phyloP scores from a whole-genome alignment of 2,888 invertebrate genomes.

The Brachylomia viminalis region DNA sequence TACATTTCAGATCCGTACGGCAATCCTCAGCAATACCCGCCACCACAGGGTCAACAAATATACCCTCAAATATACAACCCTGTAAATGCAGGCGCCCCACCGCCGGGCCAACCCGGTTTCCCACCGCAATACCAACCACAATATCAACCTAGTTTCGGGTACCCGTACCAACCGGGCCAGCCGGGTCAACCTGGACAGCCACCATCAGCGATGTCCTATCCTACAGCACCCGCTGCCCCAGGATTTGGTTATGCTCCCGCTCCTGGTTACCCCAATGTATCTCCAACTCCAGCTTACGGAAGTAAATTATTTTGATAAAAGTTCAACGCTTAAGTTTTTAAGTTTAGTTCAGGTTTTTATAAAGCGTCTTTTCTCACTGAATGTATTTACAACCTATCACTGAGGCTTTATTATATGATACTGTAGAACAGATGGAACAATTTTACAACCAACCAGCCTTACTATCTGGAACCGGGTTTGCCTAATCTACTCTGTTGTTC shows the following conservation, averaged over 20 bases:
- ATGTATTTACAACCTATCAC: not conserved
- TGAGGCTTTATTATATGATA: not conserved
- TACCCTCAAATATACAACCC: constrained; percentile 82
- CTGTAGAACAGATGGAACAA: not conserved
- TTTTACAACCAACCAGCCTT: not conserved
- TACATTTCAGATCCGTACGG: constrained; percentile 81
- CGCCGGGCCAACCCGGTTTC: constrained; percentile 69
- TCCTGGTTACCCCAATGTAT: constrained; percentile 51
- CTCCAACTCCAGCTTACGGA: constrained; percentile 67
- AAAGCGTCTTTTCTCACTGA: not conserved
- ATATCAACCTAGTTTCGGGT: constrained; percentile 66
- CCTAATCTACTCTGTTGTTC: not conserved
- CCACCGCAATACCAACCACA: constrained; percentile 58
- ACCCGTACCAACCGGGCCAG: constrained; percentile 68
- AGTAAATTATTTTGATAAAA: constrained; percentile 60
- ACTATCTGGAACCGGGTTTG: not conserved
- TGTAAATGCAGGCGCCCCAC: constrained; percentile 73
- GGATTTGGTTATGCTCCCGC: constrained; percentile 58
- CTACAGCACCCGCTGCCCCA: constrained; percentile 64
- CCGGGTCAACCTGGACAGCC: constrained; percentile 63
- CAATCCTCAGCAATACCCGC: constrained; percentile 80
- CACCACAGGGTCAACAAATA: constrained; percentile 77
- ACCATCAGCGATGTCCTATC: constrained; percentile 79
- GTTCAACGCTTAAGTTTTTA: not conserved
- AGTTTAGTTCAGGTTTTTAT: not conserved